A percentile compares a stretch with the other conserved stretches of the same genome.
These are phyloP conservation scores for Eristalis pertinax DNA, from an alignment of 2,888 invertebrate genomes.

Conservation along the genomic window DNA sequence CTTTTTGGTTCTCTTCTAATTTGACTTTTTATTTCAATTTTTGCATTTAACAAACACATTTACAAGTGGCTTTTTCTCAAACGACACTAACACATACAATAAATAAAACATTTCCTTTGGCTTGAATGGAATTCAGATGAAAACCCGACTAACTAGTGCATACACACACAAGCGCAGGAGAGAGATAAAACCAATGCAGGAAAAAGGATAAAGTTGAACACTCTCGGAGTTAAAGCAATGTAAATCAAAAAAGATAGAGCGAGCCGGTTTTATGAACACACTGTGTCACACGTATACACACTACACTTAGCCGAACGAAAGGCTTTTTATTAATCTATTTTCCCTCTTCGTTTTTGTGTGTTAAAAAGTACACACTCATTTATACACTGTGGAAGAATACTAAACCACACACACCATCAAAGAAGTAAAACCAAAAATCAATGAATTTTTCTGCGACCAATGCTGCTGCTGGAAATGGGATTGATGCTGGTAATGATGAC, in stretches of 20 bases:
- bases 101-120: slow-evolving; percentile 28
- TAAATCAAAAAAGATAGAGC: slow-evolving; percentile 44
- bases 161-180: slow-evolving; percentile 25
- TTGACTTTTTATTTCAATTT: slow-evolving; percentile 10
- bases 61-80: slow-evolving; percentile 37
- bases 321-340: slow-evolving; percentile 39
- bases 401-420: slow-evolving; percentile 49
- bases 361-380: slow-evolving; percentile 47
- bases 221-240: slow-evolving; percentile 8
- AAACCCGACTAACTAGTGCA: slow-evolving; percentile 50
- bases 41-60: slow-evolving; percentile 22
- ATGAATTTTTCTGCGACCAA: slow-evolving; percentile 65
- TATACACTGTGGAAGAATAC: slow-evolving; percentile 22
- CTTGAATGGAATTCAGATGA: slow-evolving; percentile 27
- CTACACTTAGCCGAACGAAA: slow-evolving; percentile 23
- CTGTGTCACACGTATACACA: slow-evolving; percentile 24
- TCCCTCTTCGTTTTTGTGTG: slow-evolving; percentile 25
- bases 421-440: slow-evolving; percentile 66
- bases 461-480: slow-evolving; percentile 28
- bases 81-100: slow-evolving; percentile 43
- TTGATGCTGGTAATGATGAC: background rate
- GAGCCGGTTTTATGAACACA: slow-evolving; percentile 43
- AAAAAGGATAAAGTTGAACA: slow-evolving; percentile 59
- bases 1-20: background rate
- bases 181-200: slow-evolving; percentile 49